A percentile compares a stretch with the other conserved stretches of the same genome.
phyloP scores from a whole-genome alignment of 2,888 invertebrate genomes.

The Barypeithes pellucidus region DNA sequence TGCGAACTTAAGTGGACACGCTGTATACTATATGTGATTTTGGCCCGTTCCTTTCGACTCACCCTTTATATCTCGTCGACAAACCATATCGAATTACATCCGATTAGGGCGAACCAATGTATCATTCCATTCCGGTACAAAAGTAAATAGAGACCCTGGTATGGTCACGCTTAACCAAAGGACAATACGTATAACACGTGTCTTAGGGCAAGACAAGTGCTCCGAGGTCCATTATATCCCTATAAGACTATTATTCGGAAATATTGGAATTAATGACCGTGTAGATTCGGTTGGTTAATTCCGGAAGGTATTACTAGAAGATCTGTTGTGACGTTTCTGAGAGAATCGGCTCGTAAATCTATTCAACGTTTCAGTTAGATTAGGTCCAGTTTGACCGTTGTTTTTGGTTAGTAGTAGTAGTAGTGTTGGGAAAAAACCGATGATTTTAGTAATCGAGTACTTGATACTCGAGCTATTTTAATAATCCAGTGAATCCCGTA shows the following conservation, averaged over 20 bases:
- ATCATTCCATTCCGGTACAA: conserved; percentile 43
- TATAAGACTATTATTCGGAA: conserved; percentile 51
- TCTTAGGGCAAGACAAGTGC: conserved; percentile 49
- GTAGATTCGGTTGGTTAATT: conserved; percentile 49
- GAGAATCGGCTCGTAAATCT: conserved; percentile 32
- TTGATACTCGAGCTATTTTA: too few relatives aligned
- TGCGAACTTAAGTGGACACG: too few relatives aligned
- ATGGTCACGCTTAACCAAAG: conserved; percentile 36
- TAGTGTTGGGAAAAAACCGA: too few relatives aligned
- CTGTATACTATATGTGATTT: too few relatives aligned
- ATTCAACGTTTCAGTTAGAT: conserved; percentile 2
- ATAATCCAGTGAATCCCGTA: too few relatives aligned
- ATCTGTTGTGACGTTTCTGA: conserved; percentile 49
- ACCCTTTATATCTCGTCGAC: too few relatives aligned
- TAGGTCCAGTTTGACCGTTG: background rate
- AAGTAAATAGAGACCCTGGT: conserved; percentile 30
- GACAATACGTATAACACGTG: conserved; percentile 43
- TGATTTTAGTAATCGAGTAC: too few relatives aligned
- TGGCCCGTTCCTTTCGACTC: too few relatives aligned
- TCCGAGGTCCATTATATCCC: conserved; percentile 51
- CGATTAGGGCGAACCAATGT: conserved; percentile 37
- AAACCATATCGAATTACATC: conserved; percentile 28
- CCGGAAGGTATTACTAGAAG: conserved; percentile 49
- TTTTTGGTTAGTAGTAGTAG: too few relatives aligned
- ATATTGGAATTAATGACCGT: conserved; percentile 49